Evolutionary conservation across 2,113 vertebrate species (phyloP), one percentile per base, ranked within the genome.

Genomic region (Pseudorectes ferrugineus): DNA sequence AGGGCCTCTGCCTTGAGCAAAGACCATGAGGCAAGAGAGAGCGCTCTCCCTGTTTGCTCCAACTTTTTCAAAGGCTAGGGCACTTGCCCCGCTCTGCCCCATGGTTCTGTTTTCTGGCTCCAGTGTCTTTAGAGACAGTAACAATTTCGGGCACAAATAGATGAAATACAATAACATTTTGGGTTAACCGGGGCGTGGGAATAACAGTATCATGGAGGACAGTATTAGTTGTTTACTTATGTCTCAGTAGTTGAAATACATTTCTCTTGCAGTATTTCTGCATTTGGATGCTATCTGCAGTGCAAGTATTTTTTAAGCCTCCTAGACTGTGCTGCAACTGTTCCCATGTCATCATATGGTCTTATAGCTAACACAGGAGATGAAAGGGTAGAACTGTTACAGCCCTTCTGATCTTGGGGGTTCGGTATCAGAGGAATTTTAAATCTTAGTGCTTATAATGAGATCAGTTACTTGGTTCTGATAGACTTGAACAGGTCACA

Each of bases 321-420:
- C 8, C 7, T 74, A 36, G 36, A 22, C 21, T 58, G 6, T 20
- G 59, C 35, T 78, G 28, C 18, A 20, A 6, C 11, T 67, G 22
- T 36, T 91, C 2, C 2, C 1, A 5, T 45, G 15, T 40, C 19
- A 6, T 21, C 8, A 3, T 14, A 6, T 0, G 4, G 14, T 55
- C 85, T 83, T 59, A 2, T 79, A 46, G 48, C 5, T 83, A 17
- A 16, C 18, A 19, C 5, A 36, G 40, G n/a, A 51, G 52, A 24
- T 68, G 4, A 57, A 52, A 23, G 10, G 6, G 2, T 52, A 33
- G 46, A 67, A 20, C 36, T 55, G 9, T 48, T 48, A 14, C 0
- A 76, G 29, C 10, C 19, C 2, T 59, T 46, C 35, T 79, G 18
- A 12, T 75, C 21, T 79, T 43, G 13, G 14, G 12, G 20, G 25